Evolutionary conservation across 2,888 invertebrate species (phyloP), one percentile per base, ranked within the genome.

Genomic region (Clunio marinus): DNA sequence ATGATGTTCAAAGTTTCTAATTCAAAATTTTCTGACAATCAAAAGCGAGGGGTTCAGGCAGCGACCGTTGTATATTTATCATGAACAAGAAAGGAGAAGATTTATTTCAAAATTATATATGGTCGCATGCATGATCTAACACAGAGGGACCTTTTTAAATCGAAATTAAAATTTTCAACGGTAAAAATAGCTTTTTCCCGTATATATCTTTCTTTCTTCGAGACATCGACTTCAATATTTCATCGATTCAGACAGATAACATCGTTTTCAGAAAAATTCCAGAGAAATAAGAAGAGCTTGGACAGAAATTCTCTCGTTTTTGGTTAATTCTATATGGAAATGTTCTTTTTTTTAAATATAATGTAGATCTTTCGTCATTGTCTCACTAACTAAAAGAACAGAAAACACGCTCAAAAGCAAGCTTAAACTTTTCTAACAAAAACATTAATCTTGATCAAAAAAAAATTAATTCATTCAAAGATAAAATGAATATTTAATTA

Each of bases 41-140:
- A 32, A 32, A 32, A 32, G 32, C 32, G 10, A 32, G 32, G 32
- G 15, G 8, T 17, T 51, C 7, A n/a, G 5, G 13, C 51, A 22
- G 51, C 5, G n/a, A 20, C 22, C 20, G 51, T n/a, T 5, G 5
- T 20, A 32, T 7, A 35, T 35, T 59, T 24, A 32, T 5, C 35
- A 32, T 45, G 45, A 45, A 13, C 4, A 35, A 59, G 37, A 25
- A 37, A 13, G 20, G 20, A 25, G 41, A 24, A 65, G 63, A 65
- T 65, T 65, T 65, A 65, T 65, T 65, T 41, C 63, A 13, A 65
- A 65, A 65, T 65, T 65, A 65, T 65, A 41, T 65, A 65, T 65
- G 63, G 63, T 46, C 63, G 46, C 63, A 65, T 65, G 63, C 63
- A 65, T 65, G 63, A 65, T 65, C 63, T 65, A 65, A 65, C 41